Percentiles rank a stretch among this genome's conserved stretches.
phyloP scores from a whole-genome alignment of 2,797 vertebrate genomes.

The Crax fasciolata region DNA sequence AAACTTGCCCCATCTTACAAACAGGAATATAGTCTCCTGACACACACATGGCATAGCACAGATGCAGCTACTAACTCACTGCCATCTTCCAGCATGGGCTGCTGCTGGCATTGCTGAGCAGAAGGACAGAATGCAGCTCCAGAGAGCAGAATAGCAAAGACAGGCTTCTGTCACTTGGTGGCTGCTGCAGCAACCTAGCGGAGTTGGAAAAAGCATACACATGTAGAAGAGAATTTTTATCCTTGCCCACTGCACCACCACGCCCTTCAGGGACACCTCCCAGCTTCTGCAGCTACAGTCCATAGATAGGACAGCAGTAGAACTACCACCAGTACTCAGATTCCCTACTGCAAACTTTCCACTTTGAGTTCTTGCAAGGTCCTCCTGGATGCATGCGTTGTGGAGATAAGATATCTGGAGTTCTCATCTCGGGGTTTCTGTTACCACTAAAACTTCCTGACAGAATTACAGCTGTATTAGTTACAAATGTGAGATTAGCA shows the following conservation, averaged over 20 bases:
- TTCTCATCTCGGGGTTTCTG: slow-evolving; percentile 11
- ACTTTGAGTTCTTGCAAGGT: neutral
- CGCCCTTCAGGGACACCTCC: neutral
- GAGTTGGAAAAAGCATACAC: neutral
- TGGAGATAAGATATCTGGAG: slow-evolving; percentile 3
- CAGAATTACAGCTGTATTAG: slow-evolving; percentile 18
- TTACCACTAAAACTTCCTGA: slow-evolving; percentile 2
- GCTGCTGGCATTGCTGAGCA: neutral
- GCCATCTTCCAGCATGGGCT: accelerated
- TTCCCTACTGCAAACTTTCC: neutral
- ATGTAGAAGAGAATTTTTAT: neutral
- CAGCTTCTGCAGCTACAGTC: neutral
- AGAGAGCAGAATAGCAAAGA: neutral
- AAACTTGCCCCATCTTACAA: neutral
- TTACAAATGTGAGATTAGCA: neutral
- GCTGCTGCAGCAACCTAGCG: too few species aligned
- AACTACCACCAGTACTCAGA: neutral
- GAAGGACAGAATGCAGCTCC: neutral
- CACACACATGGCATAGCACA: neutral
- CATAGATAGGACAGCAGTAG: neutral
- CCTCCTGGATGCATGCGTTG: neutral
- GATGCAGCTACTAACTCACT: neutral
- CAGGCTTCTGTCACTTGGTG: neutral
- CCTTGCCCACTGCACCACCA: neutral
- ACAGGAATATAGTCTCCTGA: neutral